Base-by-base conservation (phyloP, 2,797 vertebrate species). In the Diplodus puntazzo region DNA sequence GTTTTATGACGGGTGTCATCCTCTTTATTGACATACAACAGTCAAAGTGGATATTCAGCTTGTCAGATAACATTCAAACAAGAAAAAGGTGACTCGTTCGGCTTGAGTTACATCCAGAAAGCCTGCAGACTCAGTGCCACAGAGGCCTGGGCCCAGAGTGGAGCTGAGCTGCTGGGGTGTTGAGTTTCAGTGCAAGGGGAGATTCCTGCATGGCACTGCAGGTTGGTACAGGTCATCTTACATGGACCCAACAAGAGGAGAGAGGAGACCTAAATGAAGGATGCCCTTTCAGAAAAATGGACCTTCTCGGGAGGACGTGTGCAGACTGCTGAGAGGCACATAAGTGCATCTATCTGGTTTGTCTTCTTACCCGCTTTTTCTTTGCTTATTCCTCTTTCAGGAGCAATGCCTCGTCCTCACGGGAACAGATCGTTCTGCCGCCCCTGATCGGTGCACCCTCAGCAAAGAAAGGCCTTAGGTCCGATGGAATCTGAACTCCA, bases 141-240 rank as follows among this genome's bases (percentile, higher is more conserved):
- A 0, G 23, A 67, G 75, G 72, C 49, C 69, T 53, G 67, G 69
- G 78, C 43, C 64, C 12, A 49, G 81, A 80, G 84, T 21, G 58
- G 85, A 82, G 71, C 84, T 45, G 80, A 76, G 86, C 70, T 58
- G 77, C 72, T 75, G 81, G 18, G 89, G 93, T 93, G 86, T 95
- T 89, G 75, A 59, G 89, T 96, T 93, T 93, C 95, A 92, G 85
- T 92, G 93, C 92, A 93, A 95, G 84, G 86, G 92, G 93, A 95
- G 93, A 94, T 93, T 95, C 92, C 91, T 87, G 89, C 84, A 75
- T 88, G 90, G 84, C 86, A 79, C 80, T 63, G 84, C 83, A 78
- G 80, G 54, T 83, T 73, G 81, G 76, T 76, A 18, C 84, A 81
- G 91, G 69, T 95, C 91, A 87, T 87, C 86, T 94, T 95, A 92